phyloP scores from a whole-genome alignment of 2,888 invertebrate genomes.

The Sinohyriopsis cumingii region DNA sequence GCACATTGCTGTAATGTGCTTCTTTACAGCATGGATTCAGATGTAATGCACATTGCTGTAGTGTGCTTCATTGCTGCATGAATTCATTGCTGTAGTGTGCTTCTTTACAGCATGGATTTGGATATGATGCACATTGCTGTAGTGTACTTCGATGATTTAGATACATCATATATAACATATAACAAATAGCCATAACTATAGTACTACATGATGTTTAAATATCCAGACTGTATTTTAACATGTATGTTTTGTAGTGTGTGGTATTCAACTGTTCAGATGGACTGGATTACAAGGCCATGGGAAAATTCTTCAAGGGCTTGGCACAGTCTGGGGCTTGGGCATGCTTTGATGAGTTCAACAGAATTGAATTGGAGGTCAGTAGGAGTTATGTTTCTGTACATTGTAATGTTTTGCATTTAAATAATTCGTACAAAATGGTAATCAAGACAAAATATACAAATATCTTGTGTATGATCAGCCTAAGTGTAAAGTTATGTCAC shows the following conservation, averaged over 20 bases:
- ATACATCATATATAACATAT: no score
- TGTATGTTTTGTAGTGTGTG: slow-evolving; percentile 65
- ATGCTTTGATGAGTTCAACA: slow-evolving; percentile 72
- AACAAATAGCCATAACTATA: background rate
- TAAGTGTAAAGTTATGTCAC: no score
- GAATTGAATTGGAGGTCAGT: slow-evolving; percentile 71
- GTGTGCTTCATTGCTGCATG: no score
- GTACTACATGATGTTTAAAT: background rate
- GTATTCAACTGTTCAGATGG: slow-evolving; percentile 73
- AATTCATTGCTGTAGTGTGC: no score
- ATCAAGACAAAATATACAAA: background rate
- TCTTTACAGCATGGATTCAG: no score
- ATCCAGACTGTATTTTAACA: background rate
- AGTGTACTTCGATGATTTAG: no score
- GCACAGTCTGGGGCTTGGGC: slow-evolving; percentile 72
- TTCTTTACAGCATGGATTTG: no score
- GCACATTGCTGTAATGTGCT: no score
- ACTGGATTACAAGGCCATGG: slow-evolving; percentile 72
- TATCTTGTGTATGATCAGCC: background rate
- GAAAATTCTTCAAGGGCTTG: slow-evolving; percentile 72
- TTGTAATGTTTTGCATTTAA: background rate
- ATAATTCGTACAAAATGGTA: background rate
- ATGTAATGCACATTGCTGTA: no score
- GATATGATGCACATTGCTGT: no score
- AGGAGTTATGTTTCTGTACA: background rate